Base-by-base conservation (phyloP, 2,888 invertebrate genomes). In the Meiosimyza decipiens region DNA sequence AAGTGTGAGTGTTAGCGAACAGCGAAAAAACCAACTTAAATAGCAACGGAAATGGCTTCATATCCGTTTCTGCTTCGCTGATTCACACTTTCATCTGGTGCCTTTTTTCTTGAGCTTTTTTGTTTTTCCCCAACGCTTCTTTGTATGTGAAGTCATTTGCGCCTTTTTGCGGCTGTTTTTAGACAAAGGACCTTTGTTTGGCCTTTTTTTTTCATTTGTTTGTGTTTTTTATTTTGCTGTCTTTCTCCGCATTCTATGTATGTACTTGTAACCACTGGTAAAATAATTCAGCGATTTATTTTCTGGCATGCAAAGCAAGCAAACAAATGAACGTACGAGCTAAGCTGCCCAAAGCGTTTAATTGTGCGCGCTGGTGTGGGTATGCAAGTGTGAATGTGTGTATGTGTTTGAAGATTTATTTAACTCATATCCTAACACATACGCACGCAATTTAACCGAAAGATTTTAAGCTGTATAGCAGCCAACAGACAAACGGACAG, bases 271-370 rank as follows among this genome's bases (percentile, higher is more conserved):
- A 16, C 63, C 47, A 49, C 22, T 13, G 49, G 18, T n/a, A 60
- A 62, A 54, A 67, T 67, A 72, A 63, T 69, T 72, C 51, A 64
- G 68, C 72, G 64, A 68, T 72, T 72, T 72, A 72, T 72, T 69
- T 16, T 70, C 54, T 16, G 54, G 47, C 54, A 63, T 18, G 54
- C 54, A 63, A 63, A 63, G 68, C 55, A 33, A 63, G 51, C 12
- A 9, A 50, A 12, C 33, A 62, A 28, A 12, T n/a, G 50, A 51
- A 49, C 51, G 57, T 50, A n/a, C 16, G 62, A 18, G 54, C 50
- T 28, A 40, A 51, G 50, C 18, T 50, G 67, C 47, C 67, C 59
- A 47, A 50, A 60, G 59, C 72, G 68, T 68, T 72, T 72, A 72
- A 72, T 72, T 70, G 73, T 52, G 55, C 68, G 54, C 47, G 55